Evolutionary conservation across 2,113 vertebrate genomes (phyloP).

Genomic region (Turnix velox): DNA sequence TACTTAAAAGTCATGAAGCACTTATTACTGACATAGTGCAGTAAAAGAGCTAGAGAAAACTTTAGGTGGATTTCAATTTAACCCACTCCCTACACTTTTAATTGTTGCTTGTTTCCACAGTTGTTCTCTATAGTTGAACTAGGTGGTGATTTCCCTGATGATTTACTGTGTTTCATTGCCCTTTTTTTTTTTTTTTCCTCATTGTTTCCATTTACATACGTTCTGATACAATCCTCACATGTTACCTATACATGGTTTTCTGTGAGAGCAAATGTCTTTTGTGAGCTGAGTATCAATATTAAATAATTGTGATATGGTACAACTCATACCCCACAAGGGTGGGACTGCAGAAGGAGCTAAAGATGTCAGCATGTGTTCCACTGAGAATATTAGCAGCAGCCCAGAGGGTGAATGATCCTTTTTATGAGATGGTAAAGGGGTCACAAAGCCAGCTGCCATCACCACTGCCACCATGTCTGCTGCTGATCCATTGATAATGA

Average conservation of each 20-base stretch:
- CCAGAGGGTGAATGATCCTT: not conserved
- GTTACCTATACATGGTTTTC: not conserved
- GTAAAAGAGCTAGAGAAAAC: not conserved
- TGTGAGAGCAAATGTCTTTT: not conserved
- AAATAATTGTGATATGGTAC: not conserved
- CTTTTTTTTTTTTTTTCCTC: not conserved
- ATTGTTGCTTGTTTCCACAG: not conserved
- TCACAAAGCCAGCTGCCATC: not conserved
- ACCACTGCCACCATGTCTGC: not conserved
- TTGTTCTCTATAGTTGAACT: not conserved
- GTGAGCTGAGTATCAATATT: not conserved
- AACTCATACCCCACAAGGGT: not conserved
- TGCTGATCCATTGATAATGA: not conserved
- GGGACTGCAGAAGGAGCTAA: not conserved
- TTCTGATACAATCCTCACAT: not conserved
- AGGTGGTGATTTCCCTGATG: not conserved
- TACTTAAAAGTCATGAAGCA: not conserved
- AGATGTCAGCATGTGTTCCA: not conserved
- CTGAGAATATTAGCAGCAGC: not conserved
- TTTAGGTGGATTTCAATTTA: slow-evolving; percentile 4
- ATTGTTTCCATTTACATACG: not conserved
- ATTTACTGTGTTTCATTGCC: not conserved
- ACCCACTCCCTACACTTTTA: not conserved
- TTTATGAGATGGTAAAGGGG: not conserved
- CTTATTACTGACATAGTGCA: not conserved